phyloP scores from a whole-genome alignment of 2,797 vertebrate species.

The Lagothrix lagotricha region DNA sequence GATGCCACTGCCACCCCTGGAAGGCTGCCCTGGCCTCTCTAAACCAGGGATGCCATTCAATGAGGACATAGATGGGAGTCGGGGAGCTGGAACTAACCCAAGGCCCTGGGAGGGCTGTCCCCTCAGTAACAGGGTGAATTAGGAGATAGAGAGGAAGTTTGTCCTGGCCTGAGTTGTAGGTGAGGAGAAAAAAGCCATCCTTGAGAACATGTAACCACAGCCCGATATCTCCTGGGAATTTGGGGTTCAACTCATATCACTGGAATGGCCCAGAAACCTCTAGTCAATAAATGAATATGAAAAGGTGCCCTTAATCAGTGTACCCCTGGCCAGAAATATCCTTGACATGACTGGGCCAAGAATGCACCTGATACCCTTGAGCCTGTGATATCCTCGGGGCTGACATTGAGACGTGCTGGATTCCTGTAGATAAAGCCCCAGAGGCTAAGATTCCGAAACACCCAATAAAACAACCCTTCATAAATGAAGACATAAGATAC shows the following conservation, averaged over 20 bases:
- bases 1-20: not conserved
- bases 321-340: not conserved
- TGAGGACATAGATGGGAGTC: accelerated
- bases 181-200: not conserved
- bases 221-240: not conserved
- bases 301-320: not conserved
- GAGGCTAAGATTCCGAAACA: not conserved
- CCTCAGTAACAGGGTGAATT: not conserved
- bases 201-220: not conserved
- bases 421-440: not conserved
- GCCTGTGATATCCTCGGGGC: not conserved
- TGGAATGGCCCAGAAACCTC: not conserved
- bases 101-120: too few species aligned
- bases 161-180: not conserved
- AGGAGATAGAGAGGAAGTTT: not conserved
- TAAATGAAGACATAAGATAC: not conserved
- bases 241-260: not conserved
- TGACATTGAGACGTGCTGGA: not conserved
- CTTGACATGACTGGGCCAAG: not conserved
- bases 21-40: not conserved
- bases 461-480: not conserved
- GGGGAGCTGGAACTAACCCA: not conserved
- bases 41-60: not conserved
- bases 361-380: not conserved
- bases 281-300: not conserved